Base-by-base conservation (phyloP, 2,888 invertebrate genomes). In the Drosophila mimica region DNA sequence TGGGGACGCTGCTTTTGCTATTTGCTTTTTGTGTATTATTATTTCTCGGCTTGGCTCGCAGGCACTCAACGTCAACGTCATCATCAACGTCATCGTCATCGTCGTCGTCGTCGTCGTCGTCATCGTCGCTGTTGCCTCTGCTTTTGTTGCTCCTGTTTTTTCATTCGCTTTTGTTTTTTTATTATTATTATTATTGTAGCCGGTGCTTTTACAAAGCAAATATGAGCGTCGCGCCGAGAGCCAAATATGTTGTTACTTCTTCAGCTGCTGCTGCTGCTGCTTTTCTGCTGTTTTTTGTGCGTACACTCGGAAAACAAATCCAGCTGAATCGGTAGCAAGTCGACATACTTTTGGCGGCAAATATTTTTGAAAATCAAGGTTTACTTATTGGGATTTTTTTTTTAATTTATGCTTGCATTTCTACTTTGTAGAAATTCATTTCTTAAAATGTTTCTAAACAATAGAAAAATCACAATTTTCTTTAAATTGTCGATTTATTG, bases 21-120 rank as follows among this genome's bases (percentile, higher is more conserved):
- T 86, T 86, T 84, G 88, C 88, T 81, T 86, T 88, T 84, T 88
- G 84, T 88, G 46, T 84, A 83, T 83, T 84, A 84, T 84, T 88
- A 88, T 83, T 81, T 80, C 81, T 82, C 83, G 70, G 70, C 77
- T 76, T 73, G 79, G 76, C 81, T 79, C 78, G 81, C 77, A 81
- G 79, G 81, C 84, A 84, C 84, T 83, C 56, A 61, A 74, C 76
- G 81, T 74, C 81, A 80, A 74, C 83, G 74, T 78, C 80, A 73
- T 25, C 25, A 25, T 25, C 25, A 25, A 25, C n/a, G n/a, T n/a
- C n/a, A n/a, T 76, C 82, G 68, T 74, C 72, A 51, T 5, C 49
- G 28, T 43, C 43, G 20, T 20, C 43, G 43, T 43, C 43, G 20
- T 38, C 38, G 38, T 13, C 46, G 28, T 20, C 43, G 40, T 11